Base-by-base conservation (phyloP, 2,888 invertebrate species). In the Himalopsyche kuldschensis region DNA sequence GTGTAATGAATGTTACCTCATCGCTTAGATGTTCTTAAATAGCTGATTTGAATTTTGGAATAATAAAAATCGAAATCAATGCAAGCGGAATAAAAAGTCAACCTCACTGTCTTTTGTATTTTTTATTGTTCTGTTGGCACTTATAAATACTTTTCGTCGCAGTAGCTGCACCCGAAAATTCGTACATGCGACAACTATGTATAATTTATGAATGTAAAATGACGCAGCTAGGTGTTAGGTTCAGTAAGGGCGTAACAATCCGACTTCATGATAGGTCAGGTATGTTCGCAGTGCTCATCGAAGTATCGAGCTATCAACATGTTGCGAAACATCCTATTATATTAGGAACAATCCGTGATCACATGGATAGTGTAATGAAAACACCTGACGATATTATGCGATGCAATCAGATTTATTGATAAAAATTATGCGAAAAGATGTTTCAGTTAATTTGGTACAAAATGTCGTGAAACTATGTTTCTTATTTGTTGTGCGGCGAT, bases 251-350 rank as follows among this genome's bases (percentile, higher is more conserved):
- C 35, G 20, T 75, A 32, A 77, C 75, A 82, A 82, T 75, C 32
- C 47, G 75, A 79, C 35, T 79, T 82, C 82, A 82, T 82, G 82
- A 82, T 82, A 82, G 82, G 82, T 82, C 82, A 82, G 69, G 75
- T 46, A 47, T 78, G 78, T 79, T 78, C 82, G 79, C 31, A 77
- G 27, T 27, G 80, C 75, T 75, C 80, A 35, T 63, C 69, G 30
- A 27, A 48, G 15, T 10, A 75, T 75, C 41, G 20, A 80, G 55
- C 55, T 79, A 78, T 78, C 27, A 78, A 27, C 10, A 30, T 76
- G 30, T 76, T 27, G 27, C 31, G n/a, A 55, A 55, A 55, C 55
- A 55, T 55, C 55, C 55, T 55, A 55, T 55, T 55, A 55, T 10
- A 20, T 55, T 55, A 55, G 55, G 55, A 55, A 55, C 55, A 15